phyloP scores from a whole-genome alignment of 2,888 invertebrate genomes.

The Pomacea canaliculata region DNA sequence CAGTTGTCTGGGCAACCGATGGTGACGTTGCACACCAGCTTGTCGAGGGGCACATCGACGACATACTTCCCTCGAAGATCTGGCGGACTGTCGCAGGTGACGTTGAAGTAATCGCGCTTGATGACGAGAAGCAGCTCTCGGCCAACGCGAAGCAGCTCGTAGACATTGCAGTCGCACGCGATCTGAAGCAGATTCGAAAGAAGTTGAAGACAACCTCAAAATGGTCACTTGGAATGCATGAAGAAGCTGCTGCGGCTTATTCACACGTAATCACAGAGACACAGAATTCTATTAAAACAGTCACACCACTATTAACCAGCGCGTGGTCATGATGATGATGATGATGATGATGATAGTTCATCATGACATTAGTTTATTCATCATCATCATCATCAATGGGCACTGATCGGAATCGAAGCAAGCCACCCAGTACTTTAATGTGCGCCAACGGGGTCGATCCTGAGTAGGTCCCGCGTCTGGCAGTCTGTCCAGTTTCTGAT shows the following conservation, averaged over 20 bases:
- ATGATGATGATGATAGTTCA: too few relatives aligned
- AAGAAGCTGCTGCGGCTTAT: too few relatives aligned
- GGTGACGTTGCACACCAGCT: slow-evolving; percentile 3
- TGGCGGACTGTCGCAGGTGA: neutral
- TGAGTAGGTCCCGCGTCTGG: too few relatives aligned
- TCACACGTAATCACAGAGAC: neutral
- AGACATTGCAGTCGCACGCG: neutral
- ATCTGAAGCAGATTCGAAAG: neutral
- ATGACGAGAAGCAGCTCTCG: neutral
- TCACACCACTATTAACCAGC: too few relatives aligned
- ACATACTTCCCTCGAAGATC: neutral
- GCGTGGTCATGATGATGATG: too few relatives aligned
- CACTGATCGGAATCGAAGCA: too few relatives aligned
- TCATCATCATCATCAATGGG: too few relatives aligned
- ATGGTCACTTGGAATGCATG: too few relatives aligned
- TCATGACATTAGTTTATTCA: too few relatives aligned
- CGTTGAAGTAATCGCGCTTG: neutral
- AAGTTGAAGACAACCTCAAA: neutral
- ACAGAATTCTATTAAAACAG: neutral
- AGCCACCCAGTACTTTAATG: too few relatives aligned
- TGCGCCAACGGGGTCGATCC: too few relatives aligned
- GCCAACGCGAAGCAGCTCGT: neutral
- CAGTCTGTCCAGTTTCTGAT: too few relatives aligned
- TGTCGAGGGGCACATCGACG: neutral
- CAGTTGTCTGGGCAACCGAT: neutral